Evolutionary conservation across 2,888 invertebrate genomes (phyloP), one percentile per base, ranked within the genome.

Genomic region (Microdon myrmicae): DNA sequence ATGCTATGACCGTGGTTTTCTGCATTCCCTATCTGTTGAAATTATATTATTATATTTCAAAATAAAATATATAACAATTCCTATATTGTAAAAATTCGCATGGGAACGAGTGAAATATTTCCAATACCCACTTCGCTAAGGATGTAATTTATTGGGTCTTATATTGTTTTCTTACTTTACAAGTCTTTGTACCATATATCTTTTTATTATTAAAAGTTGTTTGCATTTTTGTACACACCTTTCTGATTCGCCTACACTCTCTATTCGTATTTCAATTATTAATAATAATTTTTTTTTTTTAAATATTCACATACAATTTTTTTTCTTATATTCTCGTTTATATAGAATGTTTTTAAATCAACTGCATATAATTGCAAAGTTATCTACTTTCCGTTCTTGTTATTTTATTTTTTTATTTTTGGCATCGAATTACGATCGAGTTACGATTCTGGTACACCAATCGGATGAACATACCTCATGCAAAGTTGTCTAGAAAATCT

Each of bases 321-420:
- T 59, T 66, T 68, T 68, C 61, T 69, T 71, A 67, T 69, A 68
- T 67, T 68, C 71, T 71, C 66, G 67, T 74, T 71, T 73, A n/a
- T n/a, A n/a, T n/a, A n/a, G n/a, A n/a, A n/a, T n/a, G n/a, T n/a
- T n/a, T n/a, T n/a, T n/a, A n/a, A n/a, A n/a, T n/a, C n/a, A n/a
- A n/a, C n/a, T n/a, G n/a, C n/a, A n/a, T n/a, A n/a, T n/a, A n/a
- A n/a, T n/a, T n/a, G n/a, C n/a, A n/a, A n/a, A n/a, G n/a, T n/a
- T n/a, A n/a, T n/a, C n/a, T n/a, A n/a, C n/a, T n/a, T n/a, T n/a
- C n/a, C n/a, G n/a, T n/a, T n/a, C n/a, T n/a, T n/a, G n/a, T n/a
- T n/a, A n/a, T n/a, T n/a, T n/a, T n/a, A n/a, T n/a, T n/a, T n/a
- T n/a, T n/a, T n/a, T n/a, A n/a, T n/a, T n/a, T n/a, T n/a, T n/a